Evolutionary conservation across 1,140 invertebrate species (phyloP).

Genomic region (Aphelenchoides avenae): DNA sequence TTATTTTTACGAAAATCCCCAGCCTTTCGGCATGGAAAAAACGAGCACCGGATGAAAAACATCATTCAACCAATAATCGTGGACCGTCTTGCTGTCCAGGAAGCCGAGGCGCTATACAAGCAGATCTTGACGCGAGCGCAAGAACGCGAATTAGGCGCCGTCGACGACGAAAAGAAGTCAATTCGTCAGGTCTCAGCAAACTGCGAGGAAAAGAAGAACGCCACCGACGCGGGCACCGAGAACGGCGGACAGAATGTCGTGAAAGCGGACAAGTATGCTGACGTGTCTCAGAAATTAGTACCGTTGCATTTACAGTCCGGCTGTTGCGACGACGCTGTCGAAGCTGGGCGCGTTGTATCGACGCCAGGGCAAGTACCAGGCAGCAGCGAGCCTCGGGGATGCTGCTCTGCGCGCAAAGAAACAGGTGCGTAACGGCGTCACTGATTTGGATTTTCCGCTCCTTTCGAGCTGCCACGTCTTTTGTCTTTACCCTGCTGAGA

Average conservation of each 20-base stretch:
- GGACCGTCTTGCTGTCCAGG: no score
- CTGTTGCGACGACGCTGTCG: constrained; percentile 89
- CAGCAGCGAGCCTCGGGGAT: constrained; percentile 94
- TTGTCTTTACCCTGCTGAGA: no score
- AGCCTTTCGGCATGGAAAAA: no score
- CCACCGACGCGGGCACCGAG: constrained; percentile 76
- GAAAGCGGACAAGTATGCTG: constrained; percentile 92
- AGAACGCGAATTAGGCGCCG: constrained; percentile 82
- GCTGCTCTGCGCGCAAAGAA: constrained; percentile 78
- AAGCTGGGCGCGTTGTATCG: constrained; percentile 92
- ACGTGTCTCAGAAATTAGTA: constrained; percentile 55
- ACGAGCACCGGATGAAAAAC: no score
- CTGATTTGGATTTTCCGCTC: no score
- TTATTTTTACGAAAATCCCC: no score
- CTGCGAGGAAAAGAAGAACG: constrained; percentile 69
- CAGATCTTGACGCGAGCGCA: constrained; percentile 87
- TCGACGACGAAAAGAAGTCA: constrained; percentile 85
- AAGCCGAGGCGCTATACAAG: constrained; percentile 94
- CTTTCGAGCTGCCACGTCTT: no score
- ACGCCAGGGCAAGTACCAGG: constrained; percentile 94
- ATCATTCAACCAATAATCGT: no score
- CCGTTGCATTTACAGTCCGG: constrained; percentile 59
- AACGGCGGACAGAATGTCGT: constrained; percentile 97
- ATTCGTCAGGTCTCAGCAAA: constrained; percentile 99
- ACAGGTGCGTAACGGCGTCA: no score